A percentile compares a stretch with the other conserved stretches of the same genome.
Evolutionary conservation across 2,113 vertebrate genomes (phyloP).

Genomic region (Lasiurus borealis): DNA sequence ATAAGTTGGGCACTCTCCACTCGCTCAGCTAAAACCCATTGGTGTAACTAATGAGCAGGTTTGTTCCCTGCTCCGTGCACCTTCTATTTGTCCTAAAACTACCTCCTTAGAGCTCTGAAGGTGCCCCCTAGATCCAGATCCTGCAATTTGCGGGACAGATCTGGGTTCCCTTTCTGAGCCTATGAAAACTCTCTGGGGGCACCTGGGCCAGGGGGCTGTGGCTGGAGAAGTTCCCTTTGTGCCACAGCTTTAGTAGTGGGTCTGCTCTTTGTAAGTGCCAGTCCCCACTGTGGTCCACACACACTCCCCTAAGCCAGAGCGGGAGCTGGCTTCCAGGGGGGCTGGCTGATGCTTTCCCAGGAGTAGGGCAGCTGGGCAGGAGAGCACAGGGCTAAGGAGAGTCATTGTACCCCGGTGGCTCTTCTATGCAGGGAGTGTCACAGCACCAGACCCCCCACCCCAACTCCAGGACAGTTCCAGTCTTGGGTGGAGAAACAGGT

Average conservation of each 20-base stretch:
- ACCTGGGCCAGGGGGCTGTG: background rate
- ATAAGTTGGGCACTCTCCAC: background rate
- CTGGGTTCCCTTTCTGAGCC: slow-evolving; percentile 51
- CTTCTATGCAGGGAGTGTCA: background rate
- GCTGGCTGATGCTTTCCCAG: background rate
- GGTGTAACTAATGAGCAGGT: background rate
- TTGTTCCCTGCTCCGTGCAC: slow-evolving; percentile 41
- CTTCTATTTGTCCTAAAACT: slow-evolving; percentile 75
- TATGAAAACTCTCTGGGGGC: slow-evolving; percentile 35
- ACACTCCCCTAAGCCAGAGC: background rate
- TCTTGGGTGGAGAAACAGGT: background rate
- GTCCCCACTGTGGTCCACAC: background rate
- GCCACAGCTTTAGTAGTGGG: background rate
- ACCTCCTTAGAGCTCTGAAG: slow-evolving; percentile 76
- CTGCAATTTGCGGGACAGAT: slow-evolving; percentile 22
- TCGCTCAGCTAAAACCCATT: slow-evolving; percentile 34
- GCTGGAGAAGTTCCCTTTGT: background rate
- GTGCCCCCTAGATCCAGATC: background rate
- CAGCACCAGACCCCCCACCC: background rate
- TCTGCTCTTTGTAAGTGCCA: background rate
- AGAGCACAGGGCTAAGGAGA: background rate
- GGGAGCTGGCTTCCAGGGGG: background rate
- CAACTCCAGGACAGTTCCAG: background rate
- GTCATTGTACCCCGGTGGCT: background rate
- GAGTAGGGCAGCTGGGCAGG: background rate